A percentile compares a stretch with the other conserved stretches of the same genome.
Evolutionary conservation across 2,888 invertebrate genomes (phyloP).

Genomic region (Piscicola geometra): DNA sequence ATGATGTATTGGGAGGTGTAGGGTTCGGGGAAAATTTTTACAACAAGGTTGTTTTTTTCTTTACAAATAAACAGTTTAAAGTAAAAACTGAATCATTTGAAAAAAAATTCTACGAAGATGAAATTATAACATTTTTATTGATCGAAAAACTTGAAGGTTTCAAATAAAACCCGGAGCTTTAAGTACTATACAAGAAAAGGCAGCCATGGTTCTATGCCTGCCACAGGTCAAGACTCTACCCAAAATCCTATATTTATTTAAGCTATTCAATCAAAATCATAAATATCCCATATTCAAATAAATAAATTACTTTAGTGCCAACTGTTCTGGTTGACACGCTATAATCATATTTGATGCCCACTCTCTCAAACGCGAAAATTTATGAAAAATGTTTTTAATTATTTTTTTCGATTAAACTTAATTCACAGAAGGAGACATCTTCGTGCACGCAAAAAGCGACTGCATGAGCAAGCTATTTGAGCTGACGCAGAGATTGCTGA

Average conservation of each 20-base stretch:
- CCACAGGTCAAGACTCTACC: conserved; percentile 13
- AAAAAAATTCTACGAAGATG: neutral
- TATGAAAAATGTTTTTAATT: too few relatives aligned
- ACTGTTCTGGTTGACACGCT: too few relatives aligned
- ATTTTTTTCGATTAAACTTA: too few relatives aligned
- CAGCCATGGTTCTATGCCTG: conserved; percentile 52
- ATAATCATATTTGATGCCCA: too few relatives aligned
- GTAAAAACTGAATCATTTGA: neutral
- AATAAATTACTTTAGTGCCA: too few relatives aligned
- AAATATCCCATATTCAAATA: too few relatives aligned
- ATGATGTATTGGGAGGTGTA: conserved; percentile 55
- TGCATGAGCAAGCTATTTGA: conserved; percentile 53
- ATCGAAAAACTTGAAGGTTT: neutral
- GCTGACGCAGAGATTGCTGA: conserved; percentile 48
- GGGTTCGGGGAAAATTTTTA: conserved; percentile 54
- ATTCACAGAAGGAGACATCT: conserved; percentile 55
- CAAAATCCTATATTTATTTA: neutral
- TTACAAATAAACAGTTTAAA: too few relatives aligned
- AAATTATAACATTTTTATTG: too few relatives aligned
- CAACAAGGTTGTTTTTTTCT: conserved; percentile 47
- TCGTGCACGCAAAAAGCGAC: conserved; percentile 55
- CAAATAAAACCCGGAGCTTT: conserved; percentile 41
- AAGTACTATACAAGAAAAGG: conserved; percentile 51
- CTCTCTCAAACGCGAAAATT: too few relatives aligned
- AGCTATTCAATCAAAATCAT: too few relatives aligned